Conservation (phyloP, 1,140 invertebrate species). For the Tenebrio molitor region DNA sequence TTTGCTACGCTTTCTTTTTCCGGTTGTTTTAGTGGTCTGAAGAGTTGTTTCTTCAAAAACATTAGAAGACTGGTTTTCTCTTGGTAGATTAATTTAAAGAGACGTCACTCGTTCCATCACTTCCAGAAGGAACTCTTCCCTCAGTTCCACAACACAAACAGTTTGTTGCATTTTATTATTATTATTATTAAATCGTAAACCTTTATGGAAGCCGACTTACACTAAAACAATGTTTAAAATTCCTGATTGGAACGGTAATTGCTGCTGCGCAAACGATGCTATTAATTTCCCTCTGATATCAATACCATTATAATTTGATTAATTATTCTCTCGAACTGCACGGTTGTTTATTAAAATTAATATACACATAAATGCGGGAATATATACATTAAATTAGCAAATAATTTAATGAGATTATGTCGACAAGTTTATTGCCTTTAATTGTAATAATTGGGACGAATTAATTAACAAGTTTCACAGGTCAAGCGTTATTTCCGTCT, state of each 20-base stretch:
- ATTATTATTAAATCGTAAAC: too few relatives aligned
- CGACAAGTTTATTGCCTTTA: conserved; percentile 24
- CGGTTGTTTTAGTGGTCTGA: too few relatives aligned
- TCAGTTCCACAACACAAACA: too few relatives aligned
- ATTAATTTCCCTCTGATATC: background rate
- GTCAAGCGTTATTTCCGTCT: background rate
- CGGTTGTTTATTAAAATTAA: conserved; percentile 23
- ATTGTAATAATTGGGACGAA: conserved; percentile 18
- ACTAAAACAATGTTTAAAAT: too few relatives aligned
- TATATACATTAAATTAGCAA: conserved; percentile 13
- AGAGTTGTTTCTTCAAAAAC: too few relatives aligned
- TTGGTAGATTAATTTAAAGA: too few relatives aligned
- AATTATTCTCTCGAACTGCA: background rate
- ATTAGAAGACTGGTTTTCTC: too few relatives aligned
- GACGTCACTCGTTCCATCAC: too few relatives aligned
- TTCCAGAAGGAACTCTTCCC: too few relatives aligned
- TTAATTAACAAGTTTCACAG: conserved; percentile 15
- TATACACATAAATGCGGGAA: conserved; percentile 7
- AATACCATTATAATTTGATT: background rate
- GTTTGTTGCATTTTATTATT: too few relatives aligned
- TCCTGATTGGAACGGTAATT: background rate
- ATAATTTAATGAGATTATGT: conserved; percentile 26
- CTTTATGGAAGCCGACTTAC: too few relatives aligned
- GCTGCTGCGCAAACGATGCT: background rate
- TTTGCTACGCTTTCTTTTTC: too few relatives aligned